Evolutionary conservation across 1,140 invertebrate species (phyloP).

Genomic region (Odontomachus brunneus): DNA sequence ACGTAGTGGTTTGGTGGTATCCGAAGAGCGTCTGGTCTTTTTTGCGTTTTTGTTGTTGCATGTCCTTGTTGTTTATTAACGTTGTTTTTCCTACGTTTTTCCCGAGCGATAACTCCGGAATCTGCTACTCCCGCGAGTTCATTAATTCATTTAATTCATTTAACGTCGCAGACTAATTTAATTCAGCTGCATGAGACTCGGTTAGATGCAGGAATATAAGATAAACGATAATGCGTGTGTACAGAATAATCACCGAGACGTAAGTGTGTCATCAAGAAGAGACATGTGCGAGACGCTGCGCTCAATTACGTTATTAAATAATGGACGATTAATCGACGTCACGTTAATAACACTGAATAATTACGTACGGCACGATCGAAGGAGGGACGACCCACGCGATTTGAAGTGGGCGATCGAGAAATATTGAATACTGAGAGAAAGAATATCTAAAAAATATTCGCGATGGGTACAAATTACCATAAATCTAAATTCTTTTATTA

Average conservation of each 20-base stretch:
- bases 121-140: background rate
- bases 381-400: background rate
- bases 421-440: too few species aligned
- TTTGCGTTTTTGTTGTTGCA: background rate
- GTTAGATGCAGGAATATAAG: conserved; percentile 4
- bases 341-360: conserved; percentile 12
- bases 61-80: background rate
- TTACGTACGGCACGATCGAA: background rate
- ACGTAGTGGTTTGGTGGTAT: too few species aligned
- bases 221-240: background rate
- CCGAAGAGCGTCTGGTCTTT: background rate
- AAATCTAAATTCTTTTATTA: too few species aligned
- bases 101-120: background rate
- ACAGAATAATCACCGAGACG: background rate
- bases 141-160: too few species aligned
- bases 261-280: background rate
- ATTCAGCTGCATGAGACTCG: background rate
- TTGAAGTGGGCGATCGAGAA: background rate
- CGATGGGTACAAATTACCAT: too few species aligned
- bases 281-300: background rate
- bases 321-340: conserved; percentile 7
- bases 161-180: conserved; percentile 10
- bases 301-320: background rate
- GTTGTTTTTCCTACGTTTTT: background rate
- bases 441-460: too few species aligned